Evolutionary conservation across 1,140 invertebrate species (phyloP).

Genomic region (Orius insidiosus): DNA sequence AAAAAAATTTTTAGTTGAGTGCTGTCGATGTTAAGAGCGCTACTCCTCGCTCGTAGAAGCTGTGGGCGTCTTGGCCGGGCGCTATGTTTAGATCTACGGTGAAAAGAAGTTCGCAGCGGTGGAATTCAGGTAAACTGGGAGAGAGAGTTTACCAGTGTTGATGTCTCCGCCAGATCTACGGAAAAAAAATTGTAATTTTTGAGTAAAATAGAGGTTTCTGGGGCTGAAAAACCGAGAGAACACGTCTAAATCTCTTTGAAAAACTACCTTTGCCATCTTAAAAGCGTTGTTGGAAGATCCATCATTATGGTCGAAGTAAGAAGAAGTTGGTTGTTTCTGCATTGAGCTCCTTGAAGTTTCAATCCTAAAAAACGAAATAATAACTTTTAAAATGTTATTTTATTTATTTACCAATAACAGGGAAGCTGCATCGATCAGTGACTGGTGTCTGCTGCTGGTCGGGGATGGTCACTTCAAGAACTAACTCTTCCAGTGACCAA

Average conservation of each 20-base stretch:
- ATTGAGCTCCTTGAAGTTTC: slow-evolving; percentile 87
- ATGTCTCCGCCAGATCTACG: slow-evolving; percentile 30
- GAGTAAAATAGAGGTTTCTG: no score
- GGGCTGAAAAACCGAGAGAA: no score
- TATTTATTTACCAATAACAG: slow-evolving; percentile 47
- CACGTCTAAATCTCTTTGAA: no score
- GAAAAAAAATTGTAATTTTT: slow-evolving; percentile 7
- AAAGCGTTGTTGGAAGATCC: slow-evolving; percentile 70
- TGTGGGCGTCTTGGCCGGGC: slow-evolving; percentile 68
- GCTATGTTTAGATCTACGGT: slow-evolving; percentile 86
- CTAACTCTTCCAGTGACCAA: slow-evolving; percentile 88
- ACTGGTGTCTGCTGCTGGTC: slow-evolving; percentile 36
- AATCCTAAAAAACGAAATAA: slow-evolving; percentile 51
- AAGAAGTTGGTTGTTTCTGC: slow-evolving; percentile 74
- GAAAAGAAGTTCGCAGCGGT: slow-evolving; percentile 89
- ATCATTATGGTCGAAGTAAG: slow-evolving; percentile 89
- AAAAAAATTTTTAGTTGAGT: slow-evolving; percentile 45
- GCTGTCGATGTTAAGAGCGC: slow-evolving; percentile 82
- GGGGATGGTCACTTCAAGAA: slow-evolving; percentile 67
- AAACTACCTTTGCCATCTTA: slow-evolving; percentile 66
- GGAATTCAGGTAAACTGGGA: slow-evolving; percentile 95
- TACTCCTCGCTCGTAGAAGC: slow-evolving; percentile 94
- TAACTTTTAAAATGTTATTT: no score
- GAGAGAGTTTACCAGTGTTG: slow-evolving; percentile 50
- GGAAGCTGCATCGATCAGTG: slow-evolving; percentile 63